Evolutionary conservation across 2,113 vertebrate species (phyloP), one percentile per base, ranked within the genome.

Genomic region (Silurus meridionalis): DNA sequence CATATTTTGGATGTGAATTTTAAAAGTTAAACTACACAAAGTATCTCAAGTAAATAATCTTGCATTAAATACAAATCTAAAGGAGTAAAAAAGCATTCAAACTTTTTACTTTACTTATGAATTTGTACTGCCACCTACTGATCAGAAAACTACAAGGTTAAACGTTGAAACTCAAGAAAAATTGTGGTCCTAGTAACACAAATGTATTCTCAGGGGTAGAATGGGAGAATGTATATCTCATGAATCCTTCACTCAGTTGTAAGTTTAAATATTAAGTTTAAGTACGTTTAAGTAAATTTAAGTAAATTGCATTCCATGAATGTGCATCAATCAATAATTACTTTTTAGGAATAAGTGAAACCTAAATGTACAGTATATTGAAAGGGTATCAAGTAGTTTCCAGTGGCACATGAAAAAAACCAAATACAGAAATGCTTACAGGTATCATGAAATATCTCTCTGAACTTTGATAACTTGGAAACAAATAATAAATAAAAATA

Each of bases 71-170:
- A 69, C 15, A 37, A 13, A 1, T 69, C 25, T 5, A 37, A 25
- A 66, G 9, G 23, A 69, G 6, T 15, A 19, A 21, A 8, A 72
- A 50, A 74, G 0, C 11, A 25, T 11, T 28, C 10, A 13, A 9
- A 25, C 9, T 67, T 67, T 67, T 28, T 4, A 2, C 48, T 80
- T 50, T 17, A 80, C 46, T 71, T 4, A 13, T 81, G 46, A 55
- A 6, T 21, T 63, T 86, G 82, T 85, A 85, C 74, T 89, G 90
- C 88, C 90, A 87, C 83, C 84, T 58, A 53, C 66, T 87, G 90
- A 55, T 66, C 21, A 77, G 63, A 86, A 48, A 8, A 55, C 82
- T 46, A 80, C 50, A 53, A 11, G 21, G 48, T 53, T 15, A 55
- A 55, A 77, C 72, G 50, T 75, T 52, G 50, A 21, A 6, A 9